Evolutionary conservation across 2,113 vertebrate genomes (phyloP).

Genomic region (Psophia crepitans): DNA sequence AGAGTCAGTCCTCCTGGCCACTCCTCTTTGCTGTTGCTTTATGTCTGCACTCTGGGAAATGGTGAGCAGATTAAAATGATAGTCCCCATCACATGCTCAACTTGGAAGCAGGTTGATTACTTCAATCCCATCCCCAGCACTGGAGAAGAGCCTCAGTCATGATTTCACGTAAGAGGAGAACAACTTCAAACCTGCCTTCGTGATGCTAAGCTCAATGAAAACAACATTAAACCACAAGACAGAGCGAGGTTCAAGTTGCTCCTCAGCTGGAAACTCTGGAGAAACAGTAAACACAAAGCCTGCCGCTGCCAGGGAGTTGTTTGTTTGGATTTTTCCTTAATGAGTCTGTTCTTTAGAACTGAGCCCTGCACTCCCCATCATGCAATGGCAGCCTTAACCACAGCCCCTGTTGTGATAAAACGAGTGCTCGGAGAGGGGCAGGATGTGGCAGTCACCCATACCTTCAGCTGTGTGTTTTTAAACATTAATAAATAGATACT

Average conservation of each 20-base stretch:
- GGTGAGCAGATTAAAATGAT: background rate
- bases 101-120: background rate
- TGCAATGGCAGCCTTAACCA: background rate
- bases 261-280: slow-evolving; percentile 16
- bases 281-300: slow-evolving; percentile 30
- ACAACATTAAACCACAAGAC: slow-evolving; percentile 12
- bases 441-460: background rate
- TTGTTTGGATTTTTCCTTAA: slow-evolving; percentile 14
- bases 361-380: background rate
- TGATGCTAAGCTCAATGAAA: slow-evolving; percentile 16
- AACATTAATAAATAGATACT: background rate
- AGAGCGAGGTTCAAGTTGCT: background rate
- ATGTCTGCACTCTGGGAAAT: background rate
- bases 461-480: background rate
- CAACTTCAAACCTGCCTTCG: slow-evolving; percentile 29
- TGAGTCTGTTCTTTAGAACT: background rate
- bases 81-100: background rate
- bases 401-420: background rate
- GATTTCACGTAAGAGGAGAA: background rate
- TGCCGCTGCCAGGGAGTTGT: background rate
- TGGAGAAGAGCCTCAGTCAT: background rate
- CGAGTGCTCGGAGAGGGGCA: background rate
- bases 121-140: background rate
- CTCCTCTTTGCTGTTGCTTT: background rate
- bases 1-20: background rate